phyloP scores from a whole-genome alignment of 2,888 invertebrate species.

The Cantharis nigra region DNA sequence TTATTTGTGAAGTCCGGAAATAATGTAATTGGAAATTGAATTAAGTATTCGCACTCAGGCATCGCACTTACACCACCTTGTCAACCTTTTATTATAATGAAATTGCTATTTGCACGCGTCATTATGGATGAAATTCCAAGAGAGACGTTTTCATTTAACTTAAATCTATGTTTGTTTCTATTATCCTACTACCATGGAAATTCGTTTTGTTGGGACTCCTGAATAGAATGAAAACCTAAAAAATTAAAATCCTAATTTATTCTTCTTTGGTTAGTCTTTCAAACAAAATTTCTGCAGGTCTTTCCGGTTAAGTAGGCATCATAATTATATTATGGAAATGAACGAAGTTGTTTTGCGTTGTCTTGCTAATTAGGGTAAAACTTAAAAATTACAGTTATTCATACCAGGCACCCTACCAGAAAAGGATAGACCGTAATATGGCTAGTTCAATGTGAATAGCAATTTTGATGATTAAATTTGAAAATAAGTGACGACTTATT shows the following conservation, averaged over 20 bases:
- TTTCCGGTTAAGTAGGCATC: neutral
- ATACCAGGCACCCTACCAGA: neutral
- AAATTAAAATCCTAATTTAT: neutral
- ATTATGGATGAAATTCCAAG: constrained; percentile 1
- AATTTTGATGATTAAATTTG: too few species aligned
- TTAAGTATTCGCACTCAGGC: constrained; percentile 25
- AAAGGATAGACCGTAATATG: neutral
- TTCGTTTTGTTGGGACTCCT: neutral
- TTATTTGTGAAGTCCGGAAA: constrained; percentile 9
- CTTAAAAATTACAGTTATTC: neutral
- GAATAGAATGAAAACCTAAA: neutral
- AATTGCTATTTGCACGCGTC: constrained; percentile 27
- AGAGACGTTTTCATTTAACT: neutral
- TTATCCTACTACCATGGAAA: neutral
- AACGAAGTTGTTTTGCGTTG: neutral
- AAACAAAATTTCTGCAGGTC: neutral
- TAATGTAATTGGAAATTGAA: constrained; percentile 15
- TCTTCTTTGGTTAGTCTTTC: neutral
- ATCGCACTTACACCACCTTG: constrained; percentile 19
- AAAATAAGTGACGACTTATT: too few species aligned
- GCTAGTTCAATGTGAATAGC: neutral
- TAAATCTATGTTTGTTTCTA: neutral
- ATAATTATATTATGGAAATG: neutral
- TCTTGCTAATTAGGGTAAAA: neutral
- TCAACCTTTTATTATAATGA: constrained; percentile 26